Evolutionary conservation across 2,113 vertebrate species (phyloP), one percentile per base, ranked within the genome.

Genomic region (Sciurus niger): DNA sequence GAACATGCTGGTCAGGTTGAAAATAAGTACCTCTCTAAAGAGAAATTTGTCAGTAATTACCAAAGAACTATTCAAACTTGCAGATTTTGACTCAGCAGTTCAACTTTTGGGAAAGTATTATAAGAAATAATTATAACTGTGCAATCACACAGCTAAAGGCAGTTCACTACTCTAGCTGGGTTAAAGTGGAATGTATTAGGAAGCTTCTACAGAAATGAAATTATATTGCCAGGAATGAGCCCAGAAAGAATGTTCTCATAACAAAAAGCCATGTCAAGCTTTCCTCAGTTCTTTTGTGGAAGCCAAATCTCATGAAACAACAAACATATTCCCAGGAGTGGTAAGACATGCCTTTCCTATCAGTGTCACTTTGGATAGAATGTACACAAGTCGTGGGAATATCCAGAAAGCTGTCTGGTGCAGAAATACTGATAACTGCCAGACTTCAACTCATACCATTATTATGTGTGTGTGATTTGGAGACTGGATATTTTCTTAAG

Each of bases 351-450:
- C 94, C 89, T 97, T 98, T 96, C 94, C 84, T 98, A 98, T 98
- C 97, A 97, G 80, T 77, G 51, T 51, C 96, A 88, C 90, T 96
- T 96, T 67, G 84, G 82, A 84, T 79, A 97, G 88, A 98, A 97
- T 94, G 94, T 95, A 95, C 95, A 80, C 67, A 97, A 98, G 89
- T 73, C 74, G 65, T 98, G 98, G 97, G 98, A 98, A 98, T 89
- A 90, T 97, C 70, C 95, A 17, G 4, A 79, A 91, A 96, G 95
- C 70, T 87, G 92, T 95, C 95, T 96, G 74, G 96, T 92, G 95
- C 76, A 67, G 74, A 94, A 95, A 96, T 60, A 55, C 34, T 82
- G 84, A 73, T 70, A 97, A 48, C 92, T 92, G 91, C 88, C 30
- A 96, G 55, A 43, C 37, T 85, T 48, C 65, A 32, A 14, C 40